A percentile compares a stretch with the other conserved stretches of the same genome.
Evolutionary conservation across 2,888 invertebrate species (phyloP).

Genomic region (Steinernema hermaphroditum): DNA sequence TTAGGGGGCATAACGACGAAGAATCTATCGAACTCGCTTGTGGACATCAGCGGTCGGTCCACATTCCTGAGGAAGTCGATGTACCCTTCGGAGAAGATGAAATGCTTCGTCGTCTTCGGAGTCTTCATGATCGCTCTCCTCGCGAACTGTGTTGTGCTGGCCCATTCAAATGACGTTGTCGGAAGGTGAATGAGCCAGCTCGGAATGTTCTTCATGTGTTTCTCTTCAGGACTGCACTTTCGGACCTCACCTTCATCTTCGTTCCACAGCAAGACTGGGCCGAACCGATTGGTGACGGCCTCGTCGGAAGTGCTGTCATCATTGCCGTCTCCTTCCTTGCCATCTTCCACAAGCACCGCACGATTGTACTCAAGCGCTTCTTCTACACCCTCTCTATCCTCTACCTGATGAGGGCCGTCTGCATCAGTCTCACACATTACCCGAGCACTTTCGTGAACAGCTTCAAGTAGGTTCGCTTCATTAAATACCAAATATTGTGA

Average conservation of each 20-base stretch:
- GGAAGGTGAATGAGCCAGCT: slow-evolving; percentile 11
- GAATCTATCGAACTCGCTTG: too few relatives aligned
- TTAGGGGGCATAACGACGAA: too few relatives aligned
- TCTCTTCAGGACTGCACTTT: neutral
- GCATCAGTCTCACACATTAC: slow-evolving; percentile 12
- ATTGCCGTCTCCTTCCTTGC: neutral
- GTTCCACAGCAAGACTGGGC: slow-evolving; percentile 2
- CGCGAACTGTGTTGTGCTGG: neutral
- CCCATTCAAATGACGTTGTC: neutral
- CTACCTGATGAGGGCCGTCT: neutral
- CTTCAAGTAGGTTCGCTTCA: neutral
- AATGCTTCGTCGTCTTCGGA: neutral
- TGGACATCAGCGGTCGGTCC: too few relatives aligned
- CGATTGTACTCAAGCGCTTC: slow-evolving; percentile 14
- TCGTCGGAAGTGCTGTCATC: neutral
- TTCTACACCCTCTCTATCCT: neutral
- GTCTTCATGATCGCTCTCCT: neutral
- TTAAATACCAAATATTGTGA: neutral
- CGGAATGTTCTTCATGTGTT: too few relatives aligned
- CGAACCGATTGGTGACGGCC: neutral
- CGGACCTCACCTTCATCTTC: neutral
- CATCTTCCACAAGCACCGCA: slow-evolving; percentile 20
- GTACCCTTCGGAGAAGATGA: neutral
- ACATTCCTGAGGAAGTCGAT: neutral
- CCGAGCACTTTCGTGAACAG: slow-evolving; percentile 1